Evolutionary conservation across 1,140 invertebrate species (phyloP), one percentile per base, ranked within the genome.

Genomic region (Aphidius ervi): DNA sequence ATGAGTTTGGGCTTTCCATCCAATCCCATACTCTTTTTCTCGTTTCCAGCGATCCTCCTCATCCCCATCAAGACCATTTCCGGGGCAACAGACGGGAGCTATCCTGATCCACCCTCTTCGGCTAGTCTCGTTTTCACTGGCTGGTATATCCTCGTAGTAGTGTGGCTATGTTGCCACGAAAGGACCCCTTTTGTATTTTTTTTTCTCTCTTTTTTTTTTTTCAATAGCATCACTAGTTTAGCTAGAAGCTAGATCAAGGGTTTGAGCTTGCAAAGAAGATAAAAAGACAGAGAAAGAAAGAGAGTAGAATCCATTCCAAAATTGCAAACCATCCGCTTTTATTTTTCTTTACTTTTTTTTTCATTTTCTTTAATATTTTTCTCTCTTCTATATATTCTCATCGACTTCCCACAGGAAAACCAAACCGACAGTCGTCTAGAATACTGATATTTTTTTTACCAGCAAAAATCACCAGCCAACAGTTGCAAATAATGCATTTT

Each of bases 221-320:
- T 60, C 55, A 31, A 54, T 60, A 20, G 48, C 43, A 54, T 61
- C 49, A 20, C 47, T 52, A 45, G 39, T 54, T 58, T 56, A 52
- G 39, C 45, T 61, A 46, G 10, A 20, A 63, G 59, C 62, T 39
- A 40, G 41, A 46, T 40, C 48, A 37, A 31, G 23, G 23, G 23
- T 31, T 31, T n/a, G 46, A n/a, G 46, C 6, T n/a, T 6, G 46
- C 61, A 63, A 47, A 61, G 8, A 43, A 52, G 46, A 62, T 49
- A 6, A 55, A n/a, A 10, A 43, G 61, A 48, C 48, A 58, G 59
- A 66, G 45, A 64, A 52, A 56, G 60, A 56, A 64, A 69, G 0
- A 31, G 70, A 72, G 70, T 69, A 70, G 75, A 77, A 77, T 78
- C 75, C 77, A 79, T 77, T 79, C 74, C 75, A 71, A 79, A 78